Percentiles rank a stretch among this genome's conserved stretches.
phyloP scores from a whole-genome alignment of 2,888 invertebrate species.

The Acrobasis suavella region DNA sequence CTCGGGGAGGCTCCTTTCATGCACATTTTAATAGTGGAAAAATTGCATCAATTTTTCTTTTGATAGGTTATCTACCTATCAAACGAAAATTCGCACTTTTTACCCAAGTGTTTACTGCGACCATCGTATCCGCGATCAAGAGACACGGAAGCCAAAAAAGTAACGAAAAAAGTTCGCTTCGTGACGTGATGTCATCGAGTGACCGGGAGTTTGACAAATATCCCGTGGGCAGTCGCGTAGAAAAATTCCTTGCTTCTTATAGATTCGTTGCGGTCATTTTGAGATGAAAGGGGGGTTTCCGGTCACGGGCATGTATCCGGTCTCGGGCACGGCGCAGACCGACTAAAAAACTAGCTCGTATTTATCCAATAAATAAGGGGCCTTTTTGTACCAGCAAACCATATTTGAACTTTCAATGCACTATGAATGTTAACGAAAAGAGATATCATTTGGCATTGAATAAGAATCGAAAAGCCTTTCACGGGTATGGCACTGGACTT shows the following conservation, averaged over 20 bases:
- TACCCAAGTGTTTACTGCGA: constrained; percentile 1
- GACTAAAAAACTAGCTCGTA: constrained; percentile 31
- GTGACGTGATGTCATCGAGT: constrained; percentile 47
- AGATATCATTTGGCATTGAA: constrained; percentile 40
- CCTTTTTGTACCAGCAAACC: constrained; percentile 43
- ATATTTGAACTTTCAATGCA: constrained; percentile 47
- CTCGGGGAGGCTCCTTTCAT: no score
- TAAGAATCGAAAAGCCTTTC: no score
- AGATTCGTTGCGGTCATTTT: constrained; percentile 74
- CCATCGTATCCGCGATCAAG: constrained; percentile 41
- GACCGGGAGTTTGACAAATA: constrained; percentile 63
- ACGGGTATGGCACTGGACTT: no score
- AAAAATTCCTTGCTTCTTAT: constrained; percentile 72
- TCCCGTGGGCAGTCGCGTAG: constrained; percentile 70
- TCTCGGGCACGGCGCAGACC: constrained; percentile 47
- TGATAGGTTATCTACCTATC: background rate
- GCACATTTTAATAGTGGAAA: no score
- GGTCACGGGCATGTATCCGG: constrained; percentile 73
- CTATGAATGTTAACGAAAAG: constrained; percentile 57
- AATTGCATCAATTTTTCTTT: no score
- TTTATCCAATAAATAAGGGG: constrained; percentile 53
- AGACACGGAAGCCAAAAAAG: constrained; percentile 50
- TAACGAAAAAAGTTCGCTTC: constrained; percentile 65
- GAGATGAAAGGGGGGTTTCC: constrained; percentile 75
- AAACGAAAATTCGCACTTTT: constrained; percentile 8